phyloP scores from a whole-genome alignment of 2,888 invertebrate genomes.

The Caenorhabditis drosophilae region DNA sequence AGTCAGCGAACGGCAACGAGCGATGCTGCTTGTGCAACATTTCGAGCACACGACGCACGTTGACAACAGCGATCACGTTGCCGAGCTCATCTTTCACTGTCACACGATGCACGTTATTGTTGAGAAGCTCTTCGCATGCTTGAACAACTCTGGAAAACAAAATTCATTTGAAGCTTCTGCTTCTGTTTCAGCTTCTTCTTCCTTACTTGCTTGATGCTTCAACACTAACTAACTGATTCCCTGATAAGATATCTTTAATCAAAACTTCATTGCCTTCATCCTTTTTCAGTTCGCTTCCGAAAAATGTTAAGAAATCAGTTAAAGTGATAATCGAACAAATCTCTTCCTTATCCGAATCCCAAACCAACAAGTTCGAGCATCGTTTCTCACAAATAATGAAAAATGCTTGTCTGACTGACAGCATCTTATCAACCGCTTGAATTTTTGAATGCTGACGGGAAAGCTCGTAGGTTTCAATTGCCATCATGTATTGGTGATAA shows the following conservation, averaged over 20 bases:
- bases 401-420: slow-evolving; percentile 41
- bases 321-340: slow-evolving; percentile 17
- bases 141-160: slow-evolving; percentile 34
- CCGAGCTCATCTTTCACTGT: slow-evolving; percentile 39
- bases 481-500: slow-evolving; percentile 56
- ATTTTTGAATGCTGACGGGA: slow-evolving; percentile 39
- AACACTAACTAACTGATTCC: slow-evolving; percentile 28
- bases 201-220: not conserved
- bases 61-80: slow-evolving; percentile 45
- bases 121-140: slow-evolving; percentile 41
- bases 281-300: slow-evolving; percentile 7
- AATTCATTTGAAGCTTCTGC: not conserved
- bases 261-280: not conserved
- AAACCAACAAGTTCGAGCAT: slow-evolving; percentile 46
- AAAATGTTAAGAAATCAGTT: slow-evolving; percentile 22
- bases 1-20: slow-evolving; percentile 55
- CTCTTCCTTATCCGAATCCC: slow-evolving; percentile 28
- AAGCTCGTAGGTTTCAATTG: slow-evolving; percentile 52
- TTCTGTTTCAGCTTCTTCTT: not conserved
- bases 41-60: slow-evolving; percentile 44
- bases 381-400: slow-evolving; percentile 37
- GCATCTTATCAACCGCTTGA: slow-evolving; percentile 37
- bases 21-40: slow-evolving; percentile 54
- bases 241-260: slow-evolving; percentile 31
- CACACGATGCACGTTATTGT: slow-evolving; percentile 44